Evolutionary conservation across 2,113 vertebrate genomes (phyloP).

Genomic region (Nycticryphes semicollaris): DNA sequence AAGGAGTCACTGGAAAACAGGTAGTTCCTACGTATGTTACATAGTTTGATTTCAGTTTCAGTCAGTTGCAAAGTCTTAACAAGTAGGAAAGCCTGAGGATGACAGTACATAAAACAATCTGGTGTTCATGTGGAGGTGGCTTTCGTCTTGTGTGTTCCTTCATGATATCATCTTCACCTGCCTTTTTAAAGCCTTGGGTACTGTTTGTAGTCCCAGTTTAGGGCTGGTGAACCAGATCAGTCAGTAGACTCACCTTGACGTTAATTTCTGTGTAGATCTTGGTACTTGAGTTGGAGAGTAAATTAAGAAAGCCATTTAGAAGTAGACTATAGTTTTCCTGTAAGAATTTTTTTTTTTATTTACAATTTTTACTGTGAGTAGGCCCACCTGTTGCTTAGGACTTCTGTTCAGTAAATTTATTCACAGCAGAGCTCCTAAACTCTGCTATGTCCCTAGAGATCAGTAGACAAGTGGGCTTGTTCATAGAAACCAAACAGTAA

Average conservation of each 20-base stretch:
- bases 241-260: accelerated
- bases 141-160: not conserved
- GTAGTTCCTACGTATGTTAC: not conserved
- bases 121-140: not conserved
- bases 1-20: not conserved
- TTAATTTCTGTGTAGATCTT: not conserved
- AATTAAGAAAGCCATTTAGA: not conserved
- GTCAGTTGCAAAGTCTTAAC: not conserved
- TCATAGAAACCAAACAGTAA: not conserved
- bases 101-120: not conserved
- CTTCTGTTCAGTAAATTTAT: not conserved
- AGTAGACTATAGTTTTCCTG: not conserved
- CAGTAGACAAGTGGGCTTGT: not conserved
- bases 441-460: not conserved
- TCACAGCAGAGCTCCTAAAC: not conserved
- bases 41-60: not conserved
- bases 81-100: not conserved
- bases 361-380: not conserved
- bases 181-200: not conserved
- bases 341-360: not conserved
- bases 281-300: not conserved
- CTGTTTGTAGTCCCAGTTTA: not conserved
- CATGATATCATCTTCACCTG: not conserved
- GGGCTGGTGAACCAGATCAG: not conserved
- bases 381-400: not conserved